A percentile compares a stretch with the other conserved stretches of the same genome.
Conservation (phyloP, 2,113 vertebrate species). For the Myrmecophaga tridactyla region DNA sequence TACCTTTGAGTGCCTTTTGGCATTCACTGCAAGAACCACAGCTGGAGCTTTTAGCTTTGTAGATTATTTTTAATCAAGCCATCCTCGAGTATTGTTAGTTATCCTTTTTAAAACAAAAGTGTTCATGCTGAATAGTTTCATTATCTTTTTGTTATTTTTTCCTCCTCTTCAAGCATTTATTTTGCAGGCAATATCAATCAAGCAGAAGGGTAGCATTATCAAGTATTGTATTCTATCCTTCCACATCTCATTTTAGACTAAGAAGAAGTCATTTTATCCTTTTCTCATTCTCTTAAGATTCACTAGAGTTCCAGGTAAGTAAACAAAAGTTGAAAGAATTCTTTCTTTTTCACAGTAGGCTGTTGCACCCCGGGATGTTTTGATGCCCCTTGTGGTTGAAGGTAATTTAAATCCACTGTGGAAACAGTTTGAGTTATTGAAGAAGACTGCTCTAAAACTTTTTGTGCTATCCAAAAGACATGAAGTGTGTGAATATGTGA, state of each 20-base stretch:
- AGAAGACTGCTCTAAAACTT: not conserved
- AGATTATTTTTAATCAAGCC: conserved; percentile 60
- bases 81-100: conserved; percentile 52
- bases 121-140: not conserved
- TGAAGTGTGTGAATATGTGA: not conserved
- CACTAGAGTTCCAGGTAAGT: not conserved
- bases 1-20: conserved; percentile 50
- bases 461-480: not conserved
- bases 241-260: not conserved
- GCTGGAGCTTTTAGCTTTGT: conserved; percentile 52
- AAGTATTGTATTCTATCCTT: not conserved
- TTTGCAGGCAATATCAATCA: conserved; percentile 31
- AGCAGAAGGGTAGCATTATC: not conserved
- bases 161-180: not conserved
- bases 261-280: not conserved
- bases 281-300: not conserved
- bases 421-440: not conserved
- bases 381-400: not conserved
- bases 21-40: conserved; percentile 35
- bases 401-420: not conserved
- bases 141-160: not conserved
- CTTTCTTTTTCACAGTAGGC: not conserved
- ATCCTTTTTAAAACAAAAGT: conserved; percentile 51
- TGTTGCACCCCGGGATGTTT: not conserved
- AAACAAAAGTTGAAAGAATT: not conserved